These are phyloP conservation scores for Tipula unca DNA, from an alignment of 2,888 invertebrate genomes.

Conservation along the genomic window DNA sequence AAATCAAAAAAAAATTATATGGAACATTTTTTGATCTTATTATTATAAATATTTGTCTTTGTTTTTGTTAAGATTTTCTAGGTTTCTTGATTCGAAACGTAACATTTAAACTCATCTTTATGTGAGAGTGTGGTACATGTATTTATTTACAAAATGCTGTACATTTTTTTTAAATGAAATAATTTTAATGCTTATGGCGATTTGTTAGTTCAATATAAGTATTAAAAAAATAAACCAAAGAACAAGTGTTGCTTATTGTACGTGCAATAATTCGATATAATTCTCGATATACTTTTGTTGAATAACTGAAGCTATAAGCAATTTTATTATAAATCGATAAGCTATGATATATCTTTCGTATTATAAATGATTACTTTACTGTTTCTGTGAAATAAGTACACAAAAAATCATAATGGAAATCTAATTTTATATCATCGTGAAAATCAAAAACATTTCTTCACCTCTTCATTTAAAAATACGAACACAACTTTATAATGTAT, in stretches of 20 bases:
- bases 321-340: background rate
- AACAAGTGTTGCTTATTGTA: background rate
- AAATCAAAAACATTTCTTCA: background rate
- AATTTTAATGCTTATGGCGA: background rate
- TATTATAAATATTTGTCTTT: background rate
- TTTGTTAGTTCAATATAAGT: background rate
- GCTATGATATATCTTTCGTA: background rate
- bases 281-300: background rate
- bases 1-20: background rate
- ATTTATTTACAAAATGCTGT: background rate
- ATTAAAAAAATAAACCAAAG: background rate
- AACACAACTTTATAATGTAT: background rate
- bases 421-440: background rate
- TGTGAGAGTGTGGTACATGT: background rate
- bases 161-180: background rate
- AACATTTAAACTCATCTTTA: too few species aligned
- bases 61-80: background rate
- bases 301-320: background rate
- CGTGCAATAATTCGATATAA: background rate
- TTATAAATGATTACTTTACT: background rate
- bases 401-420: background rate
- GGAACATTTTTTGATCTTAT: background rate
- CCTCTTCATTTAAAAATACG: background rate
- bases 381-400: background rate
- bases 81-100: background rate